Conservation (phyloP, 92 coral and sea anemone species). For the Porites rus region DNA sequence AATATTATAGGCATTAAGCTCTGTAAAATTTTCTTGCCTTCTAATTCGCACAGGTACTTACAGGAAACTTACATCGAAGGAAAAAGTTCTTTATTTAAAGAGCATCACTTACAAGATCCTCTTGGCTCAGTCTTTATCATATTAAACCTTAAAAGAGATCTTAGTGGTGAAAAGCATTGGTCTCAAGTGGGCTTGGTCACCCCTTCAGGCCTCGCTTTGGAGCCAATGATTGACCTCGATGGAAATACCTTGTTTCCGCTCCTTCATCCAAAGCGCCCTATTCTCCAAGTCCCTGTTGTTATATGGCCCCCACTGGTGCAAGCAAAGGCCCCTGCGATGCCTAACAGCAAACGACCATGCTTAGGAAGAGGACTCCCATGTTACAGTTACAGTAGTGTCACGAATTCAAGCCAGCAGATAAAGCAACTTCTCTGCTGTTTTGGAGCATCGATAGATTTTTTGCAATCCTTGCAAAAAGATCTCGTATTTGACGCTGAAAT, state of each 20-base stretch:
- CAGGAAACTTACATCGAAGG: slow-evolving; percentile 17
- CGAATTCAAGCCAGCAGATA: slow-evolving; percentile 11
- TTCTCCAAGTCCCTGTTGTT: slow-evolving; percentile 67
- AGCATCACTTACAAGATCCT: slow-evolving; percentile 17
- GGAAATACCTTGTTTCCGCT: slow-evolving; percentile 44
- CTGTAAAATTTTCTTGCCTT: background rate
- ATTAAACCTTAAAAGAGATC: slow-evolving; percentile 50
- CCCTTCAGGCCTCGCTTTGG: slow-evolving; percentile 66
- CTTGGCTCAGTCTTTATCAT: slow-evolving; percentile 34
- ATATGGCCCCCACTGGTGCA: slow-evolving; percentile 55
- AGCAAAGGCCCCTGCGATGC: slow-evolving; percentile 40
- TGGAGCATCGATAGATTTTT: slow-evolving; percentile 71
- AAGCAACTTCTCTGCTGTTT: slow-evolving; percentile 51
- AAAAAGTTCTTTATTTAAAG: slow-evolving; percentile 26
- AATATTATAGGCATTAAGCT: too few species aligned
- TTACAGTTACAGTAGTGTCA: background rate
- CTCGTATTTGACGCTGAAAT: slow-evolving; percentile 59
- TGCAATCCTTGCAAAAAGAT: slow-evolving; percentile 59
- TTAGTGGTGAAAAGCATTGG: slow-evolving; percentile 55
- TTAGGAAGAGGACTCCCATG: slow-evolving; percentile 57
- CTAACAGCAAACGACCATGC: slow-evolving; percentile 26
- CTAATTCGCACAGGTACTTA: slow-evolving; percentile 33
- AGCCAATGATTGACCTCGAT: slow-evolving; percentile 34
- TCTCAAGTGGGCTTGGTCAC: slow-evolving; percentile 49
- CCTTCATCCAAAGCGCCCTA: slow-evolving; percentile 40